A percentile compares a stretch with the other conserved stretches of the same genome.
phyloP scores from a whole-genome alignment of 2,888 invertebrate genomes.

The Agriopis leucophaearia region DNA sequence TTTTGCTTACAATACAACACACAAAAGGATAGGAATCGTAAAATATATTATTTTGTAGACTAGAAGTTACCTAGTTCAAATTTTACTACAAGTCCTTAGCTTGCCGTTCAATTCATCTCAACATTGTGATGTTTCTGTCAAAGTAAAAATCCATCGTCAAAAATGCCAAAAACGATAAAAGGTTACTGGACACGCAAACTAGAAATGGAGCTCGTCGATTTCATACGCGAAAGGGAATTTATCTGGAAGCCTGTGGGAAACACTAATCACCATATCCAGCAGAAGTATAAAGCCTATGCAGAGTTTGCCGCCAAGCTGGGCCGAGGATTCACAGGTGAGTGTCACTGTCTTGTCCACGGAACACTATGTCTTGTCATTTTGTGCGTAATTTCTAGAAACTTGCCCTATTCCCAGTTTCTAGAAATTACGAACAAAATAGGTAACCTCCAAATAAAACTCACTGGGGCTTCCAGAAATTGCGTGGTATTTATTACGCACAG shows the following conservation, averaged over 20 bases:
- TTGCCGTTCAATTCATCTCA: too few relatives aligned
- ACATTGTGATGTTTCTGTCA: background rate
- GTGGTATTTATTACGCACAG: background rate
- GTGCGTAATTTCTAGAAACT: too few relatives aligned
- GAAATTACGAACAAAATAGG: background rate
- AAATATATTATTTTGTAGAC: too few relatives aligned
- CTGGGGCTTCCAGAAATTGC: too few relatives aligned
- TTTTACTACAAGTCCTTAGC: too few relatives aligned
- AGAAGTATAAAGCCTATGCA: constrained; percentile 80
- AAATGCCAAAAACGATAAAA: background rate
- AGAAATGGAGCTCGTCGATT: constrained; percentile 77
- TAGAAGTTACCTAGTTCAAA: too few relatives aligned
- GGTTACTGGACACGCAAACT: constrained; percentile 80
- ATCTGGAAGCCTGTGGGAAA: constrained; percentile 78
- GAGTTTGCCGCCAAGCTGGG: constrained; percentile 77
- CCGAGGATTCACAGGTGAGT: constrained; percentile 75
- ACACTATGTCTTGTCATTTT: too few relatives aligned
- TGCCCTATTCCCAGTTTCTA: too few relatives aligned
- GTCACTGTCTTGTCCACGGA: background rate
- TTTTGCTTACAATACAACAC: too few relatives aligned
- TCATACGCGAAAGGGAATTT: constrained; percentile 69
- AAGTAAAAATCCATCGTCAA: background rate
- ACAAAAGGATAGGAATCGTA: too few relatives aligned
- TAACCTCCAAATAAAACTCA: too few relatives aligned
- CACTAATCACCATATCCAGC: constrained; percentile 79